Percentiles rank a stretch among this genome's conserved stretches.
phyloP scores from a whole-genome alignment of 2,113 vertebrate species.

The Poeciliopsis retropinna region DNA sequence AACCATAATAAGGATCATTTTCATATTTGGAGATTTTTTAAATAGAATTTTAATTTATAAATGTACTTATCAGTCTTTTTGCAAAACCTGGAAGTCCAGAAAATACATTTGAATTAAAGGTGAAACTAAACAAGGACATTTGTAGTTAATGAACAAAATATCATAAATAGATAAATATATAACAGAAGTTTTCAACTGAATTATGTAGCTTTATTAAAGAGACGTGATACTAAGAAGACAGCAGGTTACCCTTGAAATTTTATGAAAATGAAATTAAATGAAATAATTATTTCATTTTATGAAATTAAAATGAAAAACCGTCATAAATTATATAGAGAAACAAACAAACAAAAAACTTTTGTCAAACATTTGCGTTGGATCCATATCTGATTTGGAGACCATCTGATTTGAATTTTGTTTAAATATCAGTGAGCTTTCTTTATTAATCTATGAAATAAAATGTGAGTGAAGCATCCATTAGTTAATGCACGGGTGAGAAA shows the following conservation, averaged over 20 bases:
- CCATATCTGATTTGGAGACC: too few relatives aligned
- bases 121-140: neutral
- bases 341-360: too few relatives aligned
- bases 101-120: neutral
- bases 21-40: neutral
- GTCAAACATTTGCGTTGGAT: too few relatives aligned
- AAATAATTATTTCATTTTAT: too few relatives aligned
- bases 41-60: neutral
- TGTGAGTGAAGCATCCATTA: too few relatives aligned
- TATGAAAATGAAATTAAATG: neutral
- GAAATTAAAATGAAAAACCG: neutral
- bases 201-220: neutral
- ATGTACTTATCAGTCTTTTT: neutral
- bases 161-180: neutral
- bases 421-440: too few relatives aligned
- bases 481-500: too few relatives aligned
- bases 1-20: neutral
- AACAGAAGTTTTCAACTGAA: neutral
- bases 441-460: too few relatives aligned
- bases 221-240: neutral
- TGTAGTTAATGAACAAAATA: neutral
- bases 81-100: neutral
- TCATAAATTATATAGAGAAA: neutral
- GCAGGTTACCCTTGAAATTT: neutral
- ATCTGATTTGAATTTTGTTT: too few relatives aligned